Base-by-base conservation (phyloP, 1,140 invertebrate species). In the Nylanderia fulva region DNA sequence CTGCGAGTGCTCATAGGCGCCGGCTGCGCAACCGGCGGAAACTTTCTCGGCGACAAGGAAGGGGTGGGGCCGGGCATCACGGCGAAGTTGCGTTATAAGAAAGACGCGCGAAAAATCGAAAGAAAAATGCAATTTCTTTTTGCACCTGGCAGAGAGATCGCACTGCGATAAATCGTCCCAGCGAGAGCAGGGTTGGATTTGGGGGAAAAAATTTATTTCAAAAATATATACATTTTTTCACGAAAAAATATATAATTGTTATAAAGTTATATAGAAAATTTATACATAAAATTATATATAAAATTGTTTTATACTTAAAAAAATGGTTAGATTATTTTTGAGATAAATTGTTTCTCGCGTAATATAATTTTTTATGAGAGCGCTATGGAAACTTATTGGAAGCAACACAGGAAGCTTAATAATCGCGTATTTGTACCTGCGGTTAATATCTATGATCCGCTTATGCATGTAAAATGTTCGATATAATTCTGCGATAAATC, bases 1-100 rank as follows among this genome's bases (percentile, higher is more conserved):
- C 86, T 88, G 83, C 84, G 64, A 85, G 68, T 56, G 80, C 84
- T 92, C 90, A 90, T 91, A 93, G 90, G 75, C 90, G 91, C 87
- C 91, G 86, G 89, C 85, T 86, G 86, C 88, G 71, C 69, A 85
- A 68, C 72, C 80, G 79, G 72, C 85, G 91, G 88, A 91, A 91
- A 91, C 87, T 90, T 92, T 88, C 76, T 83, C 45, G 74, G 61
- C 21, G 68, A 80, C 74, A 86, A 89, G 86, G 84, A 74, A 66
- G 72, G 86, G 87, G 76, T 74, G 74, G 82, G 56, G 42, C 61
- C 72, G 21, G 36, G 45, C 54, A 21, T 24, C 36, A 33, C 63
- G 56, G 27, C 9, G 4, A 58, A 85, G 74, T 84, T 76, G 45
- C 36, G 54, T 72, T 82, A 58, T 82, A 82, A 82, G 66, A 82